Evolutionary conservation across 2,888 invertebrate species (phyloP).

Genomic region (Ommatoiulus sabulosus): DNA sequence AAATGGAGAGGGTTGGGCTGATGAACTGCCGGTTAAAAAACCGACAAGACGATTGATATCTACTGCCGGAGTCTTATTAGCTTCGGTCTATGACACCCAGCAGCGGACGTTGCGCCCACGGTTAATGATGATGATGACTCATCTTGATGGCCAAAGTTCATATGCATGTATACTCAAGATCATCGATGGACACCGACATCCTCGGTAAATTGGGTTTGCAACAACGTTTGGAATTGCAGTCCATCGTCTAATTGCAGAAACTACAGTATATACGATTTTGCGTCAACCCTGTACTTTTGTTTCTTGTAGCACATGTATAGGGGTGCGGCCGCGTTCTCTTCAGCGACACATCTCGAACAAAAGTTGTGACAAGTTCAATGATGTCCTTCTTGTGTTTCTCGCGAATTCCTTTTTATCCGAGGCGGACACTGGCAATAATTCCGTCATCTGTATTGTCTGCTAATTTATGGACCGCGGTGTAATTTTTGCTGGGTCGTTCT

Average conservation of each 20-base stretch:
- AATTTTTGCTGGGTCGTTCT: constrained; percentile 3
- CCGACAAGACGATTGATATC: too few species aligned
- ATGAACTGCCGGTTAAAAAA: too few species aligned
- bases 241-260: background rate
- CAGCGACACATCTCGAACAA: background rate
- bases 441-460: background rate
- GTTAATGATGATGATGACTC: too few species aligned
- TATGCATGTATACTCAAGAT: too few species aligned
- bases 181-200: too few species aligned
- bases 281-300: background rate
- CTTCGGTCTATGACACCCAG: too few species aligned
- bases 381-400: background rate
- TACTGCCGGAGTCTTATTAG: too few species aligned
- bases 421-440: background rate
- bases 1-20: too few species aligned
- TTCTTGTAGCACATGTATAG: background rate
- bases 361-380: background rate
- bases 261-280: background rate
- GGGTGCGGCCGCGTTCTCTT: background rate
- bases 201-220: too few species aligned
- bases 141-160: too few species aligned
- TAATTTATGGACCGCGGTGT: background rate
- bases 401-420: background rate
- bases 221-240: too few species aligned
- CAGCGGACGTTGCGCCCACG: too few species aligned